Percentiles rank a stretch among this genome's conserved stretches.
phyloP scores from a whole-genome alignment of 30 jellyfish, hydroid and myxozoan genomes.

The Hydra vulgaris region DNA sequence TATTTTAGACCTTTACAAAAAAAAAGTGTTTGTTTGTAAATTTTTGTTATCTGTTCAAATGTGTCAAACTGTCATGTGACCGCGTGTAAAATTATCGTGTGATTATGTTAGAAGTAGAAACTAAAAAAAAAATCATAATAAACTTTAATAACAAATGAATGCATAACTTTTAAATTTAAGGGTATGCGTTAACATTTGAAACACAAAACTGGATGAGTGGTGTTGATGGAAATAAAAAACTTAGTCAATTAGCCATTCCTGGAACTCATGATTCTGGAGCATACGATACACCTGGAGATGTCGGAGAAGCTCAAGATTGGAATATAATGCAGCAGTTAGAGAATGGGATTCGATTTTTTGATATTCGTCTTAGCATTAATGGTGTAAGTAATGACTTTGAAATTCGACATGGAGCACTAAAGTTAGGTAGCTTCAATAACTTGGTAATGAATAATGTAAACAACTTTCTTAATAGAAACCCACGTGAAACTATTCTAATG shows the following conservation, averaged over 20 bases:
- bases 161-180: not conserved
- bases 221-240: slow-evolving; percentile 1
- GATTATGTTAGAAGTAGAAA: no score
- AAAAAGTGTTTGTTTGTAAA: not conserved
- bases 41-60: not conserved
- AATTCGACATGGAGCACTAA: not conserved
- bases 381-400: slow-evolving; percentile 3
- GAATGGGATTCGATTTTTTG: slow-evolving; percentile 11
- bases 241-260: slow-evolving; percentile 11
- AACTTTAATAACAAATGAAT: not conserved
- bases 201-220: not conserved
- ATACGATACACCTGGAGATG: not conserved
- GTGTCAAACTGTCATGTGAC: no score
- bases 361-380: slow-evolving; percentile 5
- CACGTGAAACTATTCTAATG: slow-evolving; percentile 9
- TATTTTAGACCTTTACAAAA: not conserved
- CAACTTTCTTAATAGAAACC: not conserved
- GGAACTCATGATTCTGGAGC: slow-evolving; percentile 25
- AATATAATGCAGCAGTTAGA: slow-evolving; percentile 12
- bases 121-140: not conserved
- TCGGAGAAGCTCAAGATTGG: slow-evolving; percentile 22
- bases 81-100: no score
- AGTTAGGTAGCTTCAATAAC: slow-evolving; percentile 11
- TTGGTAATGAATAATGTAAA: slow-evolving; percentile 4
- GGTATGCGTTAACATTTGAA: not conserved